Evolutionary conservation across 2,113 vertebrate species (phyloP).

Genomic region (Gallinago paraguaiae): DNA sequence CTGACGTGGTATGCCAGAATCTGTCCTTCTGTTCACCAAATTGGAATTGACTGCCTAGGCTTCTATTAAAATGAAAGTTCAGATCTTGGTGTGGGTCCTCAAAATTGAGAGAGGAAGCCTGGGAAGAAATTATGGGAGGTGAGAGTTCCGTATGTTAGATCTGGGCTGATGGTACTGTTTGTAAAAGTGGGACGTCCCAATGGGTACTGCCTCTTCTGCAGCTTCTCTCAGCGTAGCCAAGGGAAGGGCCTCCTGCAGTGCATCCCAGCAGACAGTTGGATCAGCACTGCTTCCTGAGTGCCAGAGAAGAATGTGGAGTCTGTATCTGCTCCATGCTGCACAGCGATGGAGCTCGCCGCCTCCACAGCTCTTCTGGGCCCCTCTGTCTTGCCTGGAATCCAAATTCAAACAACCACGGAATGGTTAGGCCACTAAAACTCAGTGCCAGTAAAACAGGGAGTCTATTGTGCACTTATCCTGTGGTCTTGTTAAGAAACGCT

Average conservation of each 20-base stretch:
- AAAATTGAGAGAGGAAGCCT: neutral
- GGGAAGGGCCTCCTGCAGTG: neutral
- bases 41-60: neutral
- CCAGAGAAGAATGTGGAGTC: neutral
- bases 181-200: neutral
- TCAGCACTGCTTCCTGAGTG: neutral
- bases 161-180: neutral
- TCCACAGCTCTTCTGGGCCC: neutral
- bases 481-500: neutral
- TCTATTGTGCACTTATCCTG: neutral
- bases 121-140: neutral
- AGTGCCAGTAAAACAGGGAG: neutral
- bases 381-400: constrained; percentile 28
- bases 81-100: neutral
- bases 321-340: neutral
- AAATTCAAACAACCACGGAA: neutral
- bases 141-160: neutral
- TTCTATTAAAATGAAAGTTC: neutral
- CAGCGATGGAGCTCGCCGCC: neutral
- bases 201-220: neutral
- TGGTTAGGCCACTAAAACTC: neutral
- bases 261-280: neutral
- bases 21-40: constrained; percentile 34
- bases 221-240: neutral
- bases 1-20: neutral